phyloP scores from a whole-genome alignment of 1,140 invertebrate species.

The Drosophila sucinea region DNA sequence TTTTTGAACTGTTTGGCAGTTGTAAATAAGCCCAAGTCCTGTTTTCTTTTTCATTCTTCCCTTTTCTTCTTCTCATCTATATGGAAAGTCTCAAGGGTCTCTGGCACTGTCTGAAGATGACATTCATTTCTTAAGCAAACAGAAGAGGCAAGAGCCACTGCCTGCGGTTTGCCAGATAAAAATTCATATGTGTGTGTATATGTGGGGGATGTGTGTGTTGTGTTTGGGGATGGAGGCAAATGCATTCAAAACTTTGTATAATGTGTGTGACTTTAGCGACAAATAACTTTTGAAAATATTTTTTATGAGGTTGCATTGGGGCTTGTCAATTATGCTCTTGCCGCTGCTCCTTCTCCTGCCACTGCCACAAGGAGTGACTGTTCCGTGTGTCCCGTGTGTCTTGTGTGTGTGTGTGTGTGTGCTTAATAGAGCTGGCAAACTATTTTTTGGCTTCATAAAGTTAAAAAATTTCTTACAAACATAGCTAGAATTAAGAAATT shows the following conservation, averaged over 20 bases:
- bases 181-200: slow-evolving; percentile 38
- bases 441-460: no score
- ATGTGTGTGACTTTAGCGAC: slow-evolving; percentile 48
- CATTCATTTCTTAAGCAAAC: slow-evolving; percentile 56
- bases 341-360: slow-evolving; percentile 26
- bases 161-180: slow-evolving; percentile 52
- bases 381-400: background rate
- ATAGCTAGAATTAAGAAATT: no score
- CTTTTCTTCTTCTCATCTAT: background rate
- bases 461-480: no score
- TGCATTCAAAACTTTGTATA: slow-evolving; percentile 51
- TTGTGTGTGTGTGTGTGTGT: background rate
- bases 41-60: slow-evolving; percentile 1
- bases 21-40: slow-evolving; percentile 33
- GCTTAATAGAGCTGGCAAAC: no score
- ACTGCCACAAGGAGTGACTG: slow-evolving; percentile 6
- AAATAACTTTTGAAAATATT: slow-evolving; percentile 65
- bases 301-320: slow-evolving; percentile 60
- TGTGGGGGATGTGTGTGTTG: slow-evolving; percentile 1
- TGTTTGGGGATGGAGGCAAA: slow-evolving; percentile 16
- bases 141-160: slow-evolving; percentile 31
- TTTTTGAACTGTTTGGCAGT: slow-evolving; percentile 9
- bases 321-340: slow-evolving; percentile 58
- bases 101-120: slow-evolving; percentile 36
- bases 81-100: slow-evolving; percentile 23